These are phyloP conservation scores for Globodera ellingtonae DNA, from an alignment of 1,140 invertebrate species.

Conservation along the genomic window DNA sequence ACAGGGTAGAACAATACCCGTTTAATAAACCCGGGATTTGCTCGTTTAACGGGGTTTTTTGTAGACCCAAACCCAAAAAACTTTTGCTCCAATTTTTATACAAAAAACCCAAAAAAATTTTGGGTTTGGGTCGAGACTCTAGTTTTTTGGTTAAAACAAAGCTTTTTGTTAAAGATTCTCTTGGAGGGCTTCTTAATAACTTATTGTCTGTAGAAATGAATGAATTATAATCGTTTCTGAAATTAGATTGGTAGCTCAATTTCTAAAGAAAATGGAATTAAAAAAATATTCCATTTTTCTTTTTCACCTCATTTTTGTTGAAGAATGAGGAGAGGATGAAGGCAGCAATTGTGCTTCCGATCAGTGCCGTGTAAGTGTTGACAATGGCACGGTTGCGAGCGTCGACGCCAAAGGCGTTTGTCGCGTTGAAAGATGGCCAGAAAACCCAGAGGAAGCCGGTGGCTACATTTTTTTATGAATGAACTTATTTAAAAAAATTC, in stretches of 20 bases:
- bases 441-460: constrained; percentile 69
- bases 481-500: background rate
- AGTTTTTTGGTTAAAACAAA: no score
- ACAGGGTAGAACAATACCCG: no score
- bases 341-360: constrained; percentile 67
- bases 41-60: no score
- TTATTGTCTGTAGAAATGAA: no score
- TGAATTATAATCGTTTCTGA: no score
- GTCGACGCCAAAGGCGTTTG: constrained; percentile 63
- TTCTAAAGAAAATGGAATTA: background rate
- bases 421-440: constrained; percentile 68
- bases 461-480: constrained; percentile 58
- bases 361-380: constrained; percentile 69
- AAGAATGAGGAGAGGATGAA: constrained; percentile 67
- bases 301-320: constrained; percentile 57
- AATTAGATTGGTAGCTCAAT: background rate
- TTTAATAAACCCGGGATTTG: no score
- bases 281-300: background rate
- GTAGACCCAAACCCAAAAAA: no score
- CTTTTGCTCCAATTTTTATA: no score
- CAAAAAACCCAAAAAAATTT: no score
- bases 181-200: no score
- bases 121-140: no score
- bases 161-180: no score
- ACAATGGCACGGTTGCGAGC: constrained; percentile 68